Evolutionary conservation across 2,888 invertebrate species (phyloP).

Genomic region (Nysson spinosus): DNA sequence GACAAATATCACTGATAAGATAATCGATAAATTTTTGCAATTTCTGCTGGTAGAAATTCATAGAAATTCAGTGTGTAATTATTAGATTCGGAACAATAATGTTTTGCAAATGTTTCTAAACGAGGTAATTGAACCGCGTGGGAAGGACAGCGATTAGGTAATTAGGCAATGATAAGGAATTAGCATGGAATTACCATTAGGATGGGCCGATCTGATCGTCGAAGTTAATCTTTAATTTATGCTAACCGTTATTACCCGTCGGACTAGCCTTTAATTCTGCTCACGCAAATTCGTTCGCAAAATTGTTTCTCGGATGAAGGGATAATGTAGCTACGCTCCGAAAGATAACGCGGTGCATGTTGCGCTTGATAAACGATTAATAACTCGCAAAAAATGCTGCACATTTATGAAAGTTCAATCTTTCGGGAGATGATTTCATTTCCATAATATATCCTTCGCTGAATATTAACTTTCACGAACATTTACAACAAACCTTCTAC

Average conservation of each 20-base stretch:
- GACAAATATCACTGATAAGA: too few species aligned
- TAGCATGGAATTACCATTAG: constrained; percentile 53
- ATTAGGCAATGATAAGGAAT: constrained; percentile 54
- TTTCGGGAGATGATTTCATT: too few species aligned
- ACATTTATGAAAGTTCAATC: too few species aligned
- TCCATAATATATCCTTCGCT: too few species aligned
- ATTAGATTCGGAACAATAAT: too few species aligned
- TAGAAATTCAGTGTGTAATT: too few species aligned
- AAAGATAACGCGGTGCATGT: constrained; percentile 16
- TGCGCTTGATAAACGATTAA: constrained; percentile 2
- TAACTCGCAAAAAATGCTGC: constrained; percentile 11
- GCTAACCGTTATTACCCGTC: constrained; percentile 55
- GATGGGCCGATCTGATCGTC: constrained; percentile 25
- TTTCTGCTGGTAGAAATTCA: too few species aligned
- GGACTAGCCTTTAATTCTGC: constrained; percentile 49
- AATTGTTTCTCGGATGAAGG: constrained; percentile 44
- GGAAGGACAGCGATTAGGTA: constrained; percentile 47
- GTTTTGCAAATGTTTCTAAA: too few species aligned
- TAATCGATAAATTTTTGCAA: too few species aligned
- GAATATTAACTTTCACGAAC: too few species aligned
- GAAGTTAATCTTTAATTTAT: constrained; percentile 55
- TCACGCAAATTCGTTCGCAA: constrained; percentile 43
- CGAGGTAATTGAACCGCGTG: too few species aligned
- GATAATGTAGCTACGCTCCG: constrained; percentile 34
- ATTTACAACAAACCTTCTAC: too few species aligned